Base-by-base conservation (phyloP, 2,797 vertebrate genomes). In the Cygnus olor region DNA sequence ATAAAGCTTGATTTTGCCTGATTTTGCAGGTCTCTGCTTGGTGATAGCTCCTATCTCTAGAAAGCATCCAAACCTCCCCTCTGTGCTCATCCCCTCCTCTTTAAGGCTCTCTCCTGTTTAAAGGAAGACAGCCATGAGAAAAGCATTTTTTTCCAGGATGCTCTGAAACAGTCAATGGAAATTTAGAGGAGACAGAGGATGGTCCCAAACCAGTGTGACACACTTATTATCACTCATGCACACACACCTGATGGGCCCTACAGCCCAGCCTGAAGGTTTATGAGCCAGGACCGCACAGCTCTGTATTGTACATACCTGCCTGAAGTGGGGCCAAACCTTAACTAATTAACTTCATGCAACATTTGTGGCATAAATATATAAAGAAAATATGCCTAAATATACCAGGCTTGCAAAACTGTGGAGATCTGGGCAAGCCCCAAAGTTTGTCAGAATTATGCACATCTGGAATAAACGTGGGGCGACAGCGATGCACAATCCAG, bases 141-240 rank as follows among this genome's bases (percentile, higher is more conserved):
- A 65, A 28, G 5, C 7, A 12, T 1, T 19, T 79, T 53, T 47
- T 12, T 14, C 77, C 45, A 49, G 1, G 4, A 3, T 30, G 44
- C 9, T 81, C 34, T 71, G 5, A 76, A 63, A 28, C 5, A 66
- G 9, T 3, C 11, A 1, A 0, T 10, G 38, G 51, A 61, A 19
- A 16, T 79, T 58, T 8, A 30, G 42, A 42, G 61, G 30, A 56
- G 28, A 2, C 2, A 32, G 24, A 4, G 0, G 10, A 14, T 16
- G n/a, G 13, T 27, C 11, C 22, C 36, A 3, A 56, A 9, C 3
- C 19, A 45, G 10, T 0, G 9, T 4, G 70, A 2, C 0, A 0
- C 0, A 2, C 27, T 56, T 64, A 21, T 60, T 11, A 17, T 15
- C 9, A 0, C 22, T 60, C 30, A 3, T 16, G n/a, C 11, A 4